phyloP scores from a whole-genome alignment of 2,113 vertebrate genomes.

The Gnathonemus longibarbis region DNA sequence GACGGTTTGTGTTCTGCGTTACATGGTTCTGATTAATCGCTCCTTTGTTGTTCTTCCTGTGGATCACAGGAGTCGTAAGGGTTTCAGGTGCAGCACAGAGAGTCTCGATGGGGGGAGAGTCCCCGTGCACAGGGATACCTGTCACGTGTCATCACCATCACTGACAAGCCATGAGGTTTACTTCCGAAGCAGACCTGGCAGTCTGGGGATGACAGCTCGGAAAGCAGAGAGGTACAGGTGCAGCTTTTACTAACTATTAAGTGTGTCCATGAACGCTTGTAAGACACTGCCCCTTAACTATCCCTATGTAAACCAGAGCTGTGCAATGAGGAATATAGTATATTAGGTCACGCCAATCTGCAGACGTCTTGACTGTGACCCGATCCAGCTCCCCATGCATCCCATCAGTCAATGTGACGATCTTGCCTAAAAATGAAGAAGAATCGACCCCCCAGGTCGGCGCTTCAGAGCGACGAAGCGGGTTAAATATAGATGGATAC shows the following conservation, averaged over 20 bases:
- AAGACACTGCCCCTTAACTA: not conserved
- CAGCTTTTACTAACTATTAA: not conserved
- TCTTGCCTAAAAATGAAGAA: slow-evolving; percentile 18
- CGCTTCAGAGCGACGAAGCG: not conserved
- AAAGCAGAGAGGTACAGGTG: not conserved
- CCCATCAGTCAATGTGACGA: slow-evolving; percentile 11
- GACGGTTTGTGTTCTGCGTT: not conserved
- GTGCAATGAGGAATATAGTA: not conserved
- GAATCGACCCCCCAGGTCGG: not conserved
- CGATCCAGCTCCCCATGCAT: not conserved
- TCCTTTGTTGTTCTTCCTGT: not conserved
- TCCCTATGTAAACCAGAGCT: not conserved
- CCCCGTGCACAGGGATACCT: not conserved
- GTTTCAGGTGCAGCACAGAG: not conserved
- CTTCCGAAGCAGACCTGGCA: not conserved
- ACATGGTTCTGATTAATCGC: not conserved
- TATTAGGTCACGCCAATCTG: not conserved
- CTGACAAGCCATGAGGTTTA: not conserved
- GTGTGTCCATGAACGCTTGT: not conserved
- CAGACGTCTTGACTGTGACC: not conserved
- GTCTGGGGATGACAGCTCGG: not conserved
- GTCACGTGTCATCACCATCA: not conserved
- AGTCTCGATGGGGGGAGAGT: not conserved
- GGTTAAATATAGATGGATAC: slow-evolving; percentile 16
- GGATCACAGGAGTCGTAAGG: not conserved